Percentiles rank a stretch among this genome's conserved stretches.
Conservation (phyloP, 2,113 vertebrate genomes). For the Xenus cinereus region DNA sequence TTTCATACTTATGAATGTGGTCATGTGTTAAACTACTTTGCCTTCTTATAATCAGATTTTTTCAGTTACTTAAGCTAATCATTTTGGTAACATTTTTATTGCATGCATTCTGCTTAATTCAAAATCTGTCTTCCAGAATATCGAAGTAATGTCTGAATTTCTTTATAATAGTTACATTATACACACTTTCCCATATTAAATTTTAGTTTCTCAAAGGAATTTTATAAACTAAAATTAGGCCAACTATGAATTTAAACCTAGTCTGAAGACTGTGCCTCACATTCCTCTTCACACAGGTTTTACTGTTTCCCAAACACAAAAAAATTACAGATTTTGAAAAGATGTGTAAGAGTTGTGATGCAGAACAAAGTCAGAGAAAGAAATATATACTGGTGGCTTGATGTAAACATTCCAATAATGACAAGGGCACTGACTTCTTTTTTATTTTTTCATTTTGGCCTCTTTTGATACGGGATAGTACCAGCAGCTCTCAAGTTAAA, state of each 20-base stretch:
- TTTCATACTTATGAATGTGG: slow-evolving; percentile 74
- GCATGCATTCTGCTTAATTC: slow-evolving; percentile 18
- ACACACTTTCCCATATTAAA: neutral
- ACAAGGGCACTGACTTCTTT: neutral
- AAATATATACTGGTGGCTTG: neutral
- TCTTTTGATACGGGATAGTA: neutral
- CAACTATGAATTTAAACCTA: neutral
- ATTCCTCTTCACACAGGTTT: neutral
- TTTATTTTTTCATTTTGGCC: neutral
- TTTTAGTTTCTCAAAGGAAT: slow-evolving; percentile 28
- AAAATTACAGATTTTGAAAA: neutral
- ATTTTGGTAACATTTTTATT: slow-evolving; percentile 66
- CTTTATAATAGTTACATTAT: neutral
- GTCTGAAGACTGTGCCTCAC: neutral
- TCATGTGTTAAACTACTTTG: slow-evolving; percentile 65
- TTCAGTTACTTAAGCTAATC: slow-evolving; percentile 68
- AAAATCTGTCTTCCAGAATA: slow-evolving; percentile 7
- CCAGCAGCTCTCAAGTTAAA: neutral
- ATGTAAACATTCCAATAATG: neutral
- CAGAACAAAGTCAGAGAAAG: neutral
- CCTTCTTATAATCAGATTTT: slow-evolving; percentile 70
- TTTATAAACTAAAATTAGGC: slow-evolving; percentile 16
- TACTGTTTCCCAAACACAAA: neutral
- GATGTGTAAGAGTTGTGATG: neutral
- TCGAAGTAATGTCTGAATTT: neutral